Evolutionary conservation across 2,113 vertebrate genomes (phyloP).

Genomic region (Leptosomus discolor): DNA sequence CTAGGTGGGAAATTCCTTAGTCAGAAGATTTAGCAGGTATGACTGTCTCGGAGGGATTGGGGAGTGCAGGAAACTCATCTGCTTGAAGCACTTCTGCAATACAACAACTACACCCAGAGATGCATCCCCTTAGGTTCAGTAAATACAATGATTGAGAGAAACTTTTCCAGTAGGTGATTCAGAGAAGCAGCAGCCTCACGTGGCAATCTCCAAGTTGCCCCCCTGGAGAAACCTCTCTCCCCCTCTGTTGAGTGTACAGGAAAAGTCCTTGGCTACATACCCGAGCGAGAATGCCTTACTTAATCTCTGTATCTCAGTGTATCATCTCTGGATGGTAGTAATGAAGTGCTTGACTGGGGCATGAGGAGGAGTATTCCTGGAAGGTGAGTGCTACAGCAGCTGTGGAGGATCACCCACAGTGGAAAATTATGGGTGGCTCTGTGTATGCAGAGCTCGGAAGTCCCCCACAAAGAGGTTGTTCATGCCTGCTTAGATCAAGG

Average conservation of each 20-base stretch:
- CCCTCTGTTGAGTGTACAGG: neutral
- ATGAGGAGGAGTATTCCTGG: slow-evolving; percentile 12
- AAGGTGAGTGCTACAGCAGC: neutral
- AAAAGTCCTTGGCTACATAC: neutral
- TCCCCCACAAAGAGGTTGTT: neutral
- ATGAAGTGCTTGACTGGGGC: neutral
- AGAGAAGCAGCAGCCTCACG: neutral
- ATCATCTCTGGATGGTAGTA: neutral
- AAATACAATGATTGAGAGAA: neutral
- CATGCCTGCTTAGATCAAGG: neutral
- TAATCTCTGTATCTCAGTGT: neutral
- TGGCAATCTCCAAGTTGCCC: neutral
- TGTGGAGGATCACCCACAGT: neutral
- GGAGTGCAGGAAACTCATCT: neutral
- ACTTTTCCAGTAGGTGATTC: neutral
- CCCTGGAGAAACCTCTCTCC: neutral
- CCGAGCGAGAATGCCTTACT: neutral
- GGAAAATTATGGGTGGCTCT: neutral
- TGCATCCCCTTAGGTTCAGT: neutral
- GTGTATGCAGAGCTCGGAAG: neutral
- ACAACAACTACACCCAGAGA: slow-evolving; percentile 41
- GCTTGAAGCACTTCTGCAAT: neutral
- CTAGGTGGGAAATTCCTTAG: neutral
- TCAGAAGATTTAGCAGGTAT: neutral
- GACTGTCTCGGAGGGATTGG: fast-evolving